phyloP scores from a whole-genome alignment of 1,140 invertebrate genomes.

The Sminthurinus signatus region DNA sequence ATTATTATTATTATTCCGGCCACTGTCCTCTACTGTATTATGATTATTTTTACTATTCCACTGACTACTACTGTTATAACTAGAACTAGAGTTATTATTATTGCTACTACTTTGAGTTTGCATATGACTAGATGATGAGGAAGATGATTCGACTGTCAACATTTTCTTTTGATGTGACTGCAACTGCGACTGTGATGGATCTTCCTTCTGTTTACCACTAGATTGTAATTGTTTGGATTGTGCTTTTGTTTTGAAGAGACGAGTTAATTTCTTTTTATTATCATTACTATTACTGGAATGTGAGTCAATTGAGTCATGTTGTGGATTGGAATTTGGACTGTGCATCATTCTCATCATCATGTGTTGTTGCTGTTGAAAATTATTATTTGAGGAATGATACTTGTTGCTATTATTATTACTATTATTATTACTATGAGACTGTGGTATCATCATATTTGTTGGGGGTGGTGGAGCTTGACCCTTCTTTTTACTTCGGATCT shows the following conservation, averaged over 20 bases:
- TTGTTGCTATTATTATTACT: too few species aligned
- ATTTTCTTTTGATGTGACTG: too few species aligned
- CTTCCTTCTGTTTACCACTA: conserved; percentile 4
- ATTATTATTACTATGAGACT: neutral
- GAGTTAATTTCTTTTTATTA: conserved; percentile 43
- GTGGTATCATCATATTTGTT: too few species aligned
- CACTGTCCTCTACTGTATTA: conserved; percentile 3
- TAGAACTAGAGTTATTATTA: too few species aligned
- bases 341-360: neutral
- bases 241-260: conserved; percentile 65
- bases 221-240: conserved; percentile 50
- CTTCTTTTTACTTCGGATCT: conserved; percentile 55
- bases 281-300: conserved; percentile 45
- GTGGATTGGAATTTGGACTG: neutral
- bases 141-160: too few species aligned
- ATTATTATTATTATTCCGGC: too few species aligned
- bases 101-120: neutral
- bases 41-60: neutral
- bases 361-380: too few species aligned
- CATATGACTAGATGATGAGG: conserved; percentile 4
- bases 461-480: conserved; percentile 56
- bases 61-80: conserved; percentile 6
- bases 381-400: neutral
- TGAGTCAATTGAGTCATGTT: too few species aligned
- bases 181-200: neutral